Evolutionary conservation across 2,888 invertebrate genomes (phyloP), one percentile per base, ranked within the genome.

Genomic region (Phengaris alcon): DNA sequence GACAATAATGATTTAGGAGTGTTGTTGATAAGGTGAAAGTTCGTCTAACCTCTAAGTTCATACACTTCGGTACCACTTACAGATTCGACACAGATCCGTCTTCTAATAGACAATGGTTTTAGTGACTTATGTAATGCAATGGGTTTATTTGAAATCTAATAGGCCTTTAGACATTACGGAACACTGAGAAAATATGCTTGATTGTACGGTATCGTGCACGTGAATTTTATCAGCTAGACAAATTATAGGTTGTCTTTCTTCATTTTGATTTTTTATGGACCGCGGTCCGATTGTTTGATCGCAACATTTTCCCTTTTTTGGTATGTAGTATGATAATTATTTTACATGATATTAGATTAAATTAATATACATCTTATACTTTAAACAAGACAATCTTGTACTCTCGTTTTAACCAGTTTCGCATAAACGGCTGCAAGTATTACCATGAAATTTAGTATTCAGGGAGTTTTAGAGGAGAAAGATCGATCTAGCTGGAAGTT

Each of bases 31-130:
- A 64, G 64, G 64, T 64, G 64, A 64, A 64, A 64, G 64, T 44
- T 64, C 64, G 64, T 12, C 64, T 35, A 64, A 64, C 12, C 35
- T 12, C 64, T 35, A 64, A 64, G 64, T 64, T 64, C 64, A 64
- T 64, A 64, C 64, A 64, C 54, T 3, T 68, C 46, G 68, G 7
- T 46, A 74, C 74, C 77, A 78, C 77, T 80, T 79, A 79, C 72
- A 76, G 75, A 80, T 80, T 79, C 75, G 76, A 72, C 75, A 74
- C 72, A 75, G 77, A 77, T 76, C 75, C 78, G 76, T 77, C 77
- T 80, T 77, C 77, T 68, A 77, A 76, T 75, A 75, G 72, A 77
- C 75, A 78, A 75, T 77, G 68, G 77, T 75, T 78, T 77, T 78
- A 76, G 76, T 76, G 73, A 55, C 70, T 80, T 78, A 77, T 74